These are phyloP conservation scores for Falco columbarius DNA, from an alignment of 2,797 vertebrate genomes.

Conservation along the genomic window DNA sequence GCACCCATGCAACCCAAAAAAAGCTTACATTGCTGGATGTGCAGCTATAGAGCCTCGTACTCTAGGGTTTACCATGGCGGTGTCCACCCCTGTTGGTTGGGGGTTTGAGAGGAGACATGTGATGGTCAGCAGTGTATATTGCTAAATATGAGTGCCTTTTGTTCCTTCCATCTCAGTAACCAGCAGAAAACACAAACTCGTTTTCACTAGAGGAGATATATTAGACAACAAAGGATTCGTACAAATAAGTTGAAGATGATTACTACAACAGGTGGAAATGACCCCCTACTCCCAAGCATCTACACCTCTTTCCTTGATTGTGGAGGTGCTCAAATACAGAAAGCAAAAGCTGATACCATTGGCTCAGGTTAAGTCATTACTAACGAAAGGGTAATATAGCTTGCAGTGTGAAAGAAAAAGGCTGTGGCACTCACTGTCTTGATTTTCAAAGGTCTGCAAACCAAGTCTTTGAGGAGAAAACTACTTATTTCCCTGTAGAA, in stretches of 20 bases:
- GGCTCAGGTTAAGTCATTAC: neutral
- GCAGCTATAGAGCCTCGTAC: rapidly evolving
- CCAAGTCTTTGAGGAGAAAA: neutral
- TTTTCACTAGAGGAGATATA: neutral
- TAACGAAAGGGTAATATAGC: neutral
- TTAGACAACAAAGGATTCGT: neutral
- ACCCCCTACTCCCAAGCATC: too few relatives aligned
- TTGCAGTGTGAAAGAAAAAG: neutral
- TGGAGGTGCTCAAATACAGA: neutral
- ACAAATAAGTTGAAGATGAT: neutral
- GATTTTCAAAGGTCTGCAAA: neutral
- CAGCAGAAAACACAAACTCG: neutral
- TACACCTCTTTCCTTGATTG: neutral
- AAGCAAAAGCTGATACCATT: neutral
- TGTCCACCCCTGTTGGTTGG: neutral
- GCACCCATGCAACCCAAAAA: rapidly evolving
- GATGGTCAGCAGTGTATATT: neutral
- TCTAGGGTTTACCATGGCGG: neutral
- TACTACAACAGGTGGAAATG: neutral
- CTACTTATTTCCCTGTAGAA: neutral
- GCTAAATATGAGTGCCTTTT: neutral
- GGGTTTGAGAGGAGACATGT: neutral
- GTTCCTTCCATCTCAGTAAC: neutral
- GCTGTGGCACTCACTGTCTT: neutral
- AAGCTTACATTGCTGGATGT: rapidly evolving